Evolutionary conservation across 23 tunicate genomes (phyloP).

Genomic region (Halocynthia roretzi): DNA sequence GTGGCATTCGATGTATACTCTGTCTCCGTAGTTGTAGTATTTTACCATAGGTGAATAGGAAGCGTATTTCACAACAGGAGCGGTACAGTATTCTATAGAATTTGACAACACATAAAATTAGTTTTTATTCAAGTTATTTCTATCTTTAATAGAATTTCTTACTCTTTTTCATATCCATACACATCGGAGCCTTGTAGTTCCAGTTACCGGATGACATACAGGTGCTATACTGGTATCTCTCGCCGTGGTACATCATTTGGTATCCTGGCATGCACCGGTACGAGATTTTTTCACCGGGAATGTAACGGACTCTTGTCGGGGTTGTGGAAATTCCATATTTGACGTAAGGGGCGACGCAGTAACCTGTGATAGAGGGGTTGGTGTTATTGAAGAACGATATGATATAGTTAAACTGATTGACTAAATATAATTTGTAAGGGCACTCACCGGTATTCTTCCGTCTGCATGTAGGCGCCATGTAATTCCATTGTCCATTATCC

Average conservation of each 20-base stretch:
- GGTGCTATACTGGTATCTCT: conserved; percentile 2
- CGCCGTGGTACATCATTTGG: background rate
- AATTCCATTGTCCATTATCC: conserved; percentile 17
- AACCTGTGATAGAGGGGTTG: background rate
- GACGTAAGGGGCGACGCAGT: conserved; percentile 5
- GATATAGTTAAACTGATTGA: no score
- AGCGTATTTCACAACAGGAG: conserved; percentile 9
- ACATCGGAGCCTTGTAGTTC: conserved; percentile 6
- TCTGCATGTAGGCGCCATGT: conserved; percentile 9
- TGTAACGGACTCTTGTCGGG: background rate
- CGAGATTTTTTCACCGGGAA: background rate
- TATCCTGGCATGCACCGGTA: background rate
- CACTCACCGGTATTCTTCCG: conserved; percentile 1
- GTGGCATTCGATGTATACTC: conserved; percentile 1
- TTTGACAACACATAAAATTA: no score
- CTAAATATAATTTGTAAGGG: no score
- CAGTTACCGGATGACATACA: conserved; percentile 12
- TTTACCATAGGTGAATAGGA: conserved; percentile 2
- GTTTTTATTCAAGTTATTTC: no score
- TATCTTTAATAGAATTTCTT: background rate
- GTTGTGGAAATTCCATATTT: background rate
- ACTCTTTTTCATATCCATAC: conserved; percentile 21
- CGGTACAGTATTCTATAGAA: conserved; percentile 14
- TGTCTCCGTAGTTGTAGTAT: conserved; percentile 9
- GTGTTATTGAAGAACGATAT: no score